These are phyloP conservation scores for Odontocerum albicorne DNA, from an alignment of 2,888 invertebrate species.

Conservation along the genomic window DNA sequence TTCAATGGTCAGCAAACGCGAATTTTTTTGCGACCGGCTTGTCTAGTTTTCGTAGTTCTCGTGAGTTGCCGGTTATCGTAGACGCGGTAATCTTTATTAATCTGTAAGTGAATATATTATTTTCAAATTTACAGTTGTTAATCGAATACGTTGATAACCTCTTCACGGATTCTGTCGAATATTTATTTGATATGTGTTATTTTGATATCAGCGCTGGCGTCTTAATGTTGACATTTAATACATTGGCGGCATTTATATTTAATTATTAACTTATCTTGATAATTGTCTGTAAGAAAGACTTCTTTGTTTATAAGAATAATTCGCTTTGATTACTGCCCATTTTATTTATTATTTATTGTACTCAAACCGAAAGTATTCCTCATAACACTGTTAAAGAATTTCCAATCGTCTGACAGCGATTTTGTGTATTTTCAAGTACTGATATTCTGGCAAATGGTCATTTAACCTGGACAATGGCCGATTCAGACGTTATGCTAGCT, in stretches of 20 bases:
- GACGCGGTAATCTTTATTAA: slow-evolving; percentile 20
- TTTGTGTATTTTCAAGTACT: slow-evolving; percentile 23
- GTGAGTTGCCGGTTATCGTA: too few relatives aligned
- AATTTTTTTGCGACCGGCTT: too few relatives aligned
- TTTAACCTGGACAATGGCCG: slow-evolving; percentile 42
- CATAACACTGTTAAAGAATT: too few relatives aligned
- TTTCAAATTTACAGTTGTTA: neutral
- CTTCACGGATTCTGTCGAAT: neutral
- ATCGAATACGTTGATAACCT: neutral
- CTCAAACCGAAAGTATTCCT: too few relatives aligned
- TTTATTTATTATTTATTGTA: too few relatives aligned
- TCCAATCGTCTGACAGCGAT: slow-evolving; percentile 3
- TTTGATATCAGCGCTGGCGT: slow-evolving; percentile 4
- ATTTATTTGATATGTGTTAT: slow-evolving; percentile 6
- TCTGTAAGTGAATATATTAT: slow-evolving; percentile 17
- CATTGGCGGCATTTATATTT: too few relatives aligned
- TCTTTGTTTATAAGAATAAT: slow-evolving; percentile 4
- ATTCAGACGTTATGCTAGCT: slow-evolving; percentile 54
- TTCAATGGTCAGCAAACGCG: too few relatives aligned
- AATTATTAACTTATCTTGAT: too few relatives aligned
- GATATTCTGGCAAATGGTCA: slow-evolving; percentile 22
- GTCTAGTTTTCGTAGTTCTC: too few relatives aligned
- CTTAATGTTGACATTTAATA: slow-evolving; percentile 21
- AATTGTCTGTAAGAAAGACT: too few relatives aligned
- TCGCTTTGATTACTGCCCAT: too few relatives aligned